Evolutionary conservation across 1,140 invertebrate species (phyloP).

Genomic region (Papilio glaucus): DNA sequence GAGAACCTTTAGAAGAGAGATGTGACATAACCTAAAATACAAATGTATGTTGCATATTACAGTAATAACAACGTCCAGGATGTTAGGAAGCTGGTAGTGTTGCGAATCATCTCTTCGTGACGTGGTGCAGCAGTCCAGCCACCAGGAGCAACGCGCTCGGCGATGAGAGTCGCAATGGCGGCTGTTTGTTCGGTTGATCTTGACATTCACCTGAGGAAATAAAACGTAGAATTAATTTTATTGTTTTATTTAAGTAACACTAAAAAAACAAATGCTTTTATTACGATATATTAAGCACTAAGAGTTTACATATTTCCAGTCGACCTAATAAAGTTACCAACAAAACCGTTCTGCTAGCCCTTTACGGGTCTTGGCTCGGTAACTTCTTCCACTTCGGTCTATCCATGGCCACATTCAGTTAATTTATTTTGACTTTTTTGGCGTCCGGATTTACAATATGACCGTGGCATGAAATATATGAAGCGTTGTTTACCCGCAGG

Average conservation of each 20-base stretch:
- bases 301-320: too few species aligned
- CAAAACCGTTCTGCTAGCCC: too few species aligned
- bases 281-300: too few species aligned
- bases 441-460: not conserved
- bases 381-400: too few species aligned
- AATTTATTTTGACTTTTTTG: too few species aligned
- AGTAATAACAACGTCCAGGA: slow-evolving; percentile 46
- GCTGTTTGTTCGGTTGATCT: slow-evolving; percentile 67
- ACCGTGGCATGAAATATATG: not conserved
- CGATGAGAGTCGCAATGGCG: slow-evolving; percentile 48
- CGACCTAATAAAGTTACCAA: too few species aligned
- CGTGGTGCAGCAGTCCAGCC: slow-evolving; percentile 57
- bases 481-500: slow-evolving; percentile 29
- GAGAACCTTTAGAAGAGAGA: too few species aligned
- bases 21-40: not conserved
- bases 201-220: slow-evolving; percentile 72
- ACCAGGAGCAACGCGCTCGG: slow-evolving; percentile 43
- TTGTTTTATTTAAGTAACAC: not conserved
- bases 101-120: slow-evolving; percentile 74
- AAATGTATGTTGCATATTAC: not conserved
- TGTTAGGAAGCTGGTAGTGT: slow-evolving; percentile 41
- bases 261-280: too few species aligned
- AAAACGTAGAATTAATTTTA: slow-evolving; percentile 9
- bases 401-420: too few species aligned
- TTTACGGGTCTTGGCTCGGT: too few species aligned